Base-by-base conservation (phyloP, 2,888 invertebrate species). In the Altica lythri region DNA sequence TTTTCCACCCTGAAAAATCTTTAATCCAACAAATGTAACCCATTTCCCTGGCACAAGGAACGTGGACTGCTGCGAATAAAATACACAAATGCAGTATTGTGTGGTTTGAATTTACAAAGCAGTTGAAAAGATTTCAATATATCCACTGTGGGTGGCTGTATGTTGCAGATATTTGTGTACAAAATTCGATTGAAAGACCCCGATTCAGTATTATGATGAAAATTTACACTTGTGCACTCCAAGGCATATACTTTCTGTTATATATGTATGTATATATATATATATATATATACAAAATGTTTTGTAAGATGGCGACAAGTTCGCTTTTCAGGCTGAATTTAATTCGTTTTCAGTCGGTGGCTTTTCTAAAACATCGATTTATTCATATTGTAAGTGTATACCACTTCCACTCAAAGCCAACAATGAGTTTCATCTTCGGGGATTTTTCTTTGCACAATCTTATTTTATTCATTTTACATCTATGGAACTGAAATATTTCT, bases 151-250 rank as follows among this genome's bases (percentile, higher is more conserved):
- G 69, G 69, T 66, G 18, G 62, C 64, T 73, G 73, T 74, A 73
- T 73, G 74, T 73, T 72, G 74, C 74, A 74, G 74, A 74, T 74
- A 75, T 75, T 74, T 73, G 72, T 74, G 68, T 69, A 69, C 70
- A 67, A 74, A 74, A 74, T 75, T 73, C 75, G 73, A 74, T 74
- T 74, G 74, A 75, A 75, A 75, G 69, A 69, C 70, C 69, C 65
- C 74, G 74, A 74, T 75, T 75, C 73, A 67, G 71, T 67, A 75
- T 76, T 76, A 75, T 75, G 74, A 75, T 75, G 75, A 76, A 75
- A 76, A 76, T 76, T 76, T 75, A 76, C 76, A 76, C 76, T 75
- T 75, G 75, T 75, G 76, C 76, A 75, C 76, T 76, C 75, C 72
- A 75, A 75, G 75, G 74, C 75, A 72, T 70, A 72, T 72, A 73